Percentiles rank a stretch among this genome's conserved stretches.
Evolutionary conservation across 2,888 invertebrate genomes (phyloP).

Genomic region (Erannis defoliaria): DNA sequence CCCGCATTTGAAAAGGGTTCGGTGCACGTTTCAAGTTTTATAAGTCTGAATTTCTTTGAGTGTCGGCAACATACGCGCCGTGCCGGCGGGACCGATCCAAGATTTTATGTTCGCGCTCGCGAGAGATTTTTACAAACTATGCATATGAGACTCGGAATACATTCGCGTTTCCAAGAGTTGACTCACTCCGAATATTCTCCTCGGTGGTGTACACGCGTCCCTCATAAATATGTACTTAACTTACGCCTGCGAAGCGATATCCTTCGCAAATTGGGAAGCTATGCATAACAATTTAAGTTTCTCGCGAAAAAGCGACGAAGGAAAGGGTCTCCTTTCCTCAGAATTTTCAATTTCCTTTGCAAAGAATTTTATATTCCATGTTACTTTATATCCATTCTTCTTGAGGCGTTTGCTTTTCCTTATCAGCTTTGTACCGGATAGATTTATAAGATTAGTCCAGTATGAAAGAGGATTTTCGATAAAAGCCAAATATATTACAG

Average conservation of each 20-base stretch:
- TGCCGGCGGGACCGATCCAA: slow-evolving; percentile 60
- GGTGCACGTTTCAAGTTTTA: slow-evolving; percentile 53
- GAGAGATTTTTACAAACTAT: slow-evolving; percentile 71
- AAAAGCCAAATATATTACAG: neutral
- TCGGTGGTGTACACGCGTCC: slow-evolving; percentile 46
- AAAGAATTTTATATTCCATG: slow-evolving; percentile 33
- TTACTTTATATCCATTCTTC: slow-evolving; percentile 29
- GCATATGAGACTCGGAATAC: slow-evolving; percentile 62
- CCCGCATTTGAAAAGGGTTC: slow-evolving; percentile 30
- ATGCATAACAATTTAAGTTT: slow-evolving; percentile 55
- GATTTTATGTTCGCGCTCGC: slow-evolving; percentile 64
- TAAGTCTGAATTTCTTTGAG: slow-evolving; percentile 44
- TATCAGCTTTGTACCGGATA: slow-evolving; percentile 24
- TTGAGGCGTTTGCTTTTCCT: slow-evolving; percentile 20
- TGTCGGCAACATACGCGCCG: slow-evolving; percentile 29
- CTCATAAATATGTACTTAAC: slow-evolving; percentile 66
- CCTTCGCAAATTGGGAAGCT: slow-evolving; percentile 58
- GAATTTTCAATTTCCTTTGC: slow-evolving; percentile 35
- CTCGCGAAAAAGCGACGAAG: slow-evolving; percentile 28
- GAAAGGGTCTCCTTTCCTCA: slow-evolving; percentile 19
- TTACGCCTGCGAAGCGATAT: slow-evolving; percentile 49
- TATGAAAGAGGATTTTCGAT: slow-evolving; percentile 8
- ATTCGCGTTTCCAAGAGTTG: slow-evolving; percentile 48
- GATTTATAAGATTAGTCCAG: slow-evolving; percentile 4
- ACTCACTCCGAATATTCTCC: slow-evolving; percentile 53